Evolutionary conservation across 1,140 invertebrate genomes (phyloP).

Genomic region (Zaprionus kolodkinae): DNA sequence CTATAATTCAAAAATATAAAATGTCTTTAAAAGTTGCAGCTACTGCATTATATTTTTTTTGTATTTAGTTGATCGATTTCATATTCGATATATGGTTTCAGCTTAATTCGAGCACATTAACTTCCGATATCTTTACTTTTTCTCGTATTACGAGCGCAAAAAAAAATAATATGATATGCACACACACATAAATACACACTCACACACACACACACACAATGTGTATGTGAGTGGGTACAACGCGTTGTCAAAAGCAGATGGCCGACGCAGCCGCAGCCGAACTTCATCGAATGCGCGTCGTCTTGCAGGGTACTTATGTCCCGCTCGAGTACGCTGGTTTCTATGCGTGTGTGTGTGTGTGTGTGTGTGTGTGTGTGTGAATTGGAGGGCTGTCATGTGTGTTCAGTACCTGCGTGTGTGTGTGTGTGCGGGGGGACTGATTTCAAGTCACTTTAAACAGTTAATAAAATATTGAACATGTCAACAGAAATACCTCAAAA

Average conservation of each 20-base stretch:
- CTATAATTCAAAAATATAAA: not conserved
- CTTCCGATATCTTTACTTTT: not conserved
- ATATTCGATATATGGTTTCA: not conserved
- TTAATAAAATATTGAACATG: constrained; percentile 2
- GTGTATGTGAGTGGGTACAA: not conserved
- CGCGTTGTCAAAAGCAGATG: not conserved
- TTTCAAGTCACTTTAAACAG: constrained; percentile 1
- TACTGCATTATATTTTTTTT: no score
- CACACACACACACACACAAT: not conserved
- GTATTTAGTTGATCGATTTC: no score
- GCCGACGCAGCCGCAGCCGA: constrained; percentile 2
- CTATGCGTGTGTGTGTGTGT: not conserved
- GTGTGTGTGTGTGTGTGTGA: not conserved
- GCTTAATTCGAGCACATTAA: not conserved
- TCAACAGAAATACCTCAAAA: not conserved
- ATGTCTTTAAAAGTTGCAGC: no score
- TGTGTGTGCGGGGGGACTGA: not conserved
- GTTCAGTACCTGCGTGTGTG: not conserved
- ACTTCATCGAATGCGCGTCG: not conserved
- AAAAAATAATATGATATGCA: not conserved
- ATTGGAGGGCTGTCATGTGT: not conserved
- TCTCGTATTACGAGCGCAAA: not conserved
- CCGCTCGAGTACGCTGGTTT: not conserved
- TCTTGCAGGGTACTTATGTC: not conserved
- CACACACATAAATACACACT: not conserved